Base-by-base conservation (phyloP, 2,113 vertebrate species). In the Alethe castanea region DNA sequence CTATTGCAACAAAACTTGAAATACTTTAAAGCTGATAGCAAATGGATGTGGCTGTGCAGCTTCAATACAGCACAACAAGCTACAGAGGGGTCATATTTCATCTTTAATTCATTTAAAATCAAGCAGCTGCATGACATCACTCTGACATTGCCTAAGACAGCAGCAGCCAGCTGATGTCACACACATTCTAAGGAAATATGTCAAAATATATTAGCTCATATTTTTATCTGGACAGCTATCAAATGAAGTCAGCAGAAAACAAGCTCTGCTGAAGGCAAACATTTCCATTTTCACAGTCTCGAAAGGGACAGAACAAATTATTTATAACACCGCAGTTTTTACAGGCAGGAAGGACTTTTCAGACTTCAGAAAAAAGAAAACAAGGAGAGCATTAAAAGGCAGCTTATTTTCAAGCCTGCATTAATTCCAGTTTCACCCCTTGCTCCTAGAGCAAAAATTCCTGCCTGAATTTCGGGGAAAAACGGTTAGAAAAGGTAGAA, bases 81-180 rank as follows among this genome's bases (percentile, higher is more conserved):
- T 60, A 3, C 31, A 64, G 57, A 92, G 44, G 28, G 65, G 52
- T 28, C 23, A 1, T 17, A 65, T 35, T 73, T 93, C 86, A 86
- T 83, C 88, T 86, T 84, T 59, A 92, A 94, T 84, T 95, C 76
- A 84, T 84, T 81, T 78, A 16, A 76, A 91, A 67, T 31, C 47
- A 72, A 81, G 70, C 2, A 25, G 16, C 47, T 84, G 72, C 86
- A 50, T 95, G 95, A 97, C 92, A 91, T 97, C 94, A 94, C 87
- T 35, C 81, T 76, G 86, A 67, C 80, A 79, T 87, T 67, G 38
- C 73, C 81, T 72, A 6, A 26, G 86, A 89, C 0, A 88, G 72
- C 2, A 62, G 12, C 65, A 81, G 86, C 52, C 14, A 38, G 89
- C 70, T 96, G 94, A 95, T 90, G 93, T 95, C 92, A 97, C 81